Base-by-base conservation (phyloP, 92 coral and sea anemone species). In the Actinernus sp. region DNA sequence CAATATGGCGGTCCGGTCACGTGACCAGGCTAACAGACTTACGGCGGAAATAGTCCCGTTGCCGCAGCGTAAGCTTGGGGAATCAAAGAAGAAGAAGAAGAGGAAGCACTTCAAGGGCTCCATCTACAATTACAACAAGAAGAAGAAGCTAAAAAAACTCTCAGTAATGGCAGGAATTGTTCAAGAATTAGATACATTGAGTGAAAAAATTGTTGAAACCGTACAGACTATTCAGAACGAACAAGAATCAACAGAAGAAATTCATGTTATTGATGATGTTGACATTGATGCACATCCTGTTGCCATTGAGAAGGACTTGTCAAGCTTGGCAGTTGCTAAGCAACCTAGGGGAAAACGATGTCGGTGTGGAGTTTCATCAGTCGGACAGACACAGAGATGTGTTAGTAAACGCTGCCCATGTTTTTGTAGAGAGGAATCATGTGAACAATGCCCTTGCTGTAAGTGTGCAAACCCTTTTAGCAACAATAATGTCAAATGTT, bases 61-160 rank as follows among this genome's bases (percentile, higher is more conserved):
- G 40, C 63, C 86, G 17, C 78, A 88, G 24, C 63, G 80, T 20
- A 81, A 82, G 58, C 56, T 86, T 3, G 49, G 73, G 16, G 71
- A 76, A 17, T 66, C 56, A 0, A 67, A 68, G 1, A 76, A 63
- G 34, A 85, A 74, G 39, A 90, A 58, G 56, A 90, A 76, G 63
- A 85, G 69, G 49, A 90, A 90, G 49, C 82, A 73, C 16, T 90
- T 90, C 55, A 90, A 90, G 37, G 97, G 97, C 14, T 74, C 92
- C 16, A 81, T 60, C 20, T 90, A 90, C 45, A 81, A 83, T 43
- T 86, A 86, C 53, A 78, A 74, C 66, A 90, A 86, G 49, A 81
- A 86, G 63, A 86, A 66, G 71, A 81, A 86, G 73, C 49, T 81
- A 14, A 63, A 41, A 1, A 73, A 73, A 47, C 21, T 45, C 10